A percentile compares a stretch with the other conserved stretches of the same genome.
These are phyloP conservation scores for Corbicula japonica DNA, from an alignment of 2,888 invertebrate species.

Conservation along the genomic window DNA sequence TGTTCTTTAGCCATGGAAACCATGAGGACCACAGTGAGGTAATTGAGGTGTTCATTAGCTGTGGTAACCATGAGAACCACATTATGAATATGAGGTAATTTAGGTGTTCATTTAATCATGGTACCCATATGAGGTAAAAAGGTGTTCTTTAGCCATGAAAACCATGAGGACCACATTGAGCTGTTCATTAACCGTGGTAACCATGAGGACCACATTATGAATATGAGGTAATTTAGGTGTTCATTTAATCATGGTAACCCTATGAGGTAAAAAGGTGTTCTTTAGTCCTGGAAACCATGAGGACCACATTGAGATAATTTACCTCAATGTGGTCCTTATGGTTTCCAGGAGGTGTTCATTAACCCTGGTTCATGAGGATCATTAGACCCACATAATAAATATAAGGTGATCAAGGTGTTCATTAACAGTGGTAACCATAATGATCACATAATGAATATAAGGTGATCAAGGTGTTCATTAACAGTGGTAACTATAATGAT, in stretches of 20 bases:
- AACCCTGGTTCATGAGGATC: conserved; percentile 98
- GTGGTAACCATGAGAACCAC: conserved; percentile 98
- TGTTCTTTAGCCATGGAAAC: no score
- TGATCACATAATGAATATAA: no score
- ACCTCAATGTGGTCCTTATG: no score
- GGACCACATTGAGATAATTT: no score
- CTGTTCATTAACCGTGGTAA: conserved; percentile 97
- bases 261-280: no score
- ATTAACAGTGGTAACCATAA: no score
- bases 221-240: conserved; percentile 92
- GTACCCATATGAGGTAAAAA: background rate
- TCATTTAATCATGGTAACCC: background rate
- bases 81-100: conserved; percentile 92
- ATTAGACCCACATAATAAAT: conserved; percentile 96
- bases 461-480: conserved; percentile 94
- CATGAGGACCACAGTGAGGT: no score
- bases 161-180: no score
- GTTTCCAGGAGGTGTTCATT: conserved; percentile 94
- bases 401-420: conserved; percentile 91
- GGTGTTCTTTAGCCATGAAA: no score
- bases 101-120: background rate
- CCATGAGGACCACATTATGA: conserved; percentile 96
- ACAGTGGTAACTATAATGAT: conserved; percentile 98
- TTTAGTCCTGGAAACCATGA: no score
- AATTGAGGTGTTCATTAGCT: conserved; percentile 94